Evolutionary conservation across 2,797 vertebrate genomes (phyloP), one percentile per base, ranked within the genome.

Genomic region (Cynodonichthys magdalenae): DNA sequence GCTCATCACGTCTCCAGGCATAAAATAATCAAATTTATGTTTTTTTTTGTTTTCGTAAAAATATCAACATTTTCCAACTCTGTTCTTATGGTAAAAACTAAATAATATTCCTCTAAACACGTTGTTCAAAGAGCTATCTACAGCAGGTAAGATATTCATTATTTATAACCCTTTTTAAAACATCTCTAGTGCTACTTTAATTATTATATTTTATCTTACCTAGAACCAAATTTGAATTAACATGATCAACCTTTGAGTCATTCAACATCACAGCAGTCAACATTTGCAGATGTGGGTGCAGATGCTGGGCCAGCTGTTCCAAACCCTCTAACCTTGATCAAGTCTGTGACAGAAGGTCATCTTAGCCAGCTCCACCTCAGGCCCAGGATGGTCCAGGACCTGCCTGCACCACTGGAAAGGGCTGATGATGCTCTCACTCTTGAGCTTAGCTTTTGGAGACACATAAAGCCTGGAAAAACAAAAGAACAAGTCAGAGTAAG

Each of bases 371-470:
- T 96, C 95, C 90, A 95, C 92, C 83, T 99, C 97, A 1, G 97
- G 95, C 79, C 94, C 95, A 0, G 94, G 97, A 80, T 96, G 93
- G 90, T 99, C 97, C 86, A 99, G 92, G 82, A 97, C 93, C 80
- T 88, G 96, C 77, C 98, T 95, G 92, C 96, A 98, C 98, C 98
- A 99, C 90, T 96, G 95, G 48, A 97, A 90, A 83, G 97, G 95
- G 78, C 87, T 96, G 87, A 95, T 70, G 71, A 84, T 41, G 53
- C 90, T 90, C 84, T 91, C 90, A 24, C 89, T 58, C 11, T 78
- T 68, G 46, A 88, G 87, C 67, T 84, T 92, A 83, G 95, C 95
- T 80, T 92, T 93, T 78, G 95, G 93, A 79, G 93, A 94, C 67
- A 94, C 79, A 15, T 98, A 98, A 62, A 99, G 92, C 98, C 98